Base-by-base conservation (phyloP, 2,797 vertebrate species). In the Halcyon smyrnensis region DNA sequence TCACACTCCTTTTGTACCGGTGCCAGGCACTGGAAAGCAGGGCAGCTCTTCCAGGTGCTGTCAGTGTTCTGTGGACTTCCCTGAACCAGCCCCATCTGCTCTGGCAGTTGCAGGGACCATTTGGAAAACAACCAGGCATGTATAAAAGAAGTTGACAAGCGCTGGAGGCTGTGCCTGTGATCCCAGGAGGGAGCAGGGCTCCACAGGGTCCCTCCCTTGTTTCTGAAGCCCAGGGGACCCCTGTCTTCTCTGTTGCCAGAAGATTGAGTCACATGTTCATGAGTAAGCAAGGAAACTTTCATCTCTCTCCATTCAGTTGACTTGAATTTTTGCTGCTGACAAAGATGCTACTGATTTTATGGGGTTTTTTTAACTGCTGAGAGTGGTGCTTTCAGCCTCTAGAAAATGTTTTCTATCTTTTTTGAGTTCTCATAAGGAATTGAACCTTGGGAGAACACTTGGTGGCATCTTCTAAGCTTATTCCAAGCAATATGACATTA, bases 131-230 rank as follows among this genome's bases (percentile, higher is more conserved):
- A 20, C 15, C 41, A n/a, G 27, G 41, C 5, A 1, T 5, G 15
- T 15, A 6, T 51, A 39, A 51, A 68, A 56, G 21, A 69, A 57
- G n/a, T 2, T 2, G 11, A n/a, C 43, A 37, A 53, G 70, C 46
- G 83, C 77, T 51, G 50, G 70, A 70, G 50, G 63, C 57, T 28
- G 17, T 51, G 27, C 16, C n/a, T 51, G n/a, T 27, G 57, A 23
- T 51, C 9, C 24, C 70, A 70, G 43, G 24, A 12, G 37, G 63
- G 36, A 24, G 56, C 63, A 30, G 56, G 36, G 37, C 63, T 69
- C 56, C 0, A 0, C 2, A 18, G 63, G 37, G 36, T 69, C 82
- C 50, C 36, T 15, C 48, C 27, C 1, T 1, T 25, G 18, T 37
- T 36, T 54, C 5, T 16, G 41, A 56, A 36, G 34, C 41, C 75